These are phyloP conservation scores for Heterodera schachtii DNA, from an alignment of 1,140 invertebrate species.

Conservation along the genomic window DNA sequence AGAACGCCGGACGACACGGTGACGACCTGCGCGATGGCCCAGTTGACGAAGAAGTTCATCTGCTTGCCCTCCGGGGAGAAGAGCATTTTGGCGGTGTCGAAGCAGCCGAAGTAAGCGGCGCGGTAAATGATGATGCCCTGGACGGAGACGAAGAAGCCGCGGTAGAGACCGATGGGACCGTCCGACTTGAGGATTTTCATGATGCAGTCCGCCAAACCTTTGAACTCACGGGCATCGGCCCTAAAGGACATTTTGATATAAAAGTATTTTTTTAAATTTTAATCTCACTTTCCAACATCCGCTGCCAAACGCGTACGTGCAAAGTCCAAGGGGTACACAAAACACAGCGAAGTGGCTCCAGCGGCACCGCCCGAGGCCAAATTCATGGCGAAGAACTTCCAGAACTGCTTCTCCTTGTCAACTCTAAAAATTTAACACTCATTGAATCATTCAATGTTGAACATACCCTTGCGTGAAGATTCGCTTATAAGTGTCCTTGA, in stretches of 20 bases:
- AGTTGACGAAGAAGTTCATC: slow-evolving; percentile 66
- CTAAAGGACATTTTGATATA: slow-evolving; percentile 28
- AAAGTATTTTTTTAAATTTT: slow-evolving; percentile 35
- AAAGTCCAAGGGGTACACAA: slow-evolving; percentile 68
- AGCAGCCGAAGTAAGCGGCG: slow-evolving; percentile 67
- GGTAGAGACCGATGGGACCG: slow-evolving; percentile 66
- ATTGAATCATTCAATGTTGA: background rate
- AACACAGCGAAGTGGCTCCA: slow-evolving; percentile 67
- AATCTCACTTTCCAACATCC: slow-evolving; percentile 65
- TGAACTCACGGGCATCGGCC: slow-evolving; percentile 66
- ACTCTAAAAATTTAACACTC: slow-evolving; percentile 67
- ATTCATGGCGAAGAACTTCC: slow-evolving; percentile 79
- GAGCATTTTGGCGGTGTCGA: slow-evolving; percentile 66
- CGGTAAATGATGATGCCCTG: slow-evolving; percentile 68
- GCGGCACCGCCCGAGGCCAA: slow-evolving; percentile 67
- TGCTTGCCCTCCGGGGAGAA: slow-evolving; percentile 64
- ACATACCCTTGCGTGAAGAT: slow-evolving; percentile 53
- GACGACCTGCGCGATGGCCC: slow-evolving; percentile 67
- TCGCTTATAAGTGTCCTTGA: slow-evolving; percentile 66
- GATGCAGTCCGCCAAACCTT: slow-evolving; percentile 66
- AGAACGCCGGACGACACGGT: slow-evolving; percentile 70
- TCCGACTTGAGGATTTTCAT: slow-evolving; percentile 66
- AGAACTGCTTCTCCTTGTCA: slow-evolving; percentile 84
- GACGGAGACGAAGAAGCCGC: slow-evolving; percentile 67
- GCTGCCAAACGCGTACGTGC: slow-evolving; percentile 67